Base-by-base conservation (phyloP, 2,888 invertebrate genomes). In the Sericinus montela region DNA sequence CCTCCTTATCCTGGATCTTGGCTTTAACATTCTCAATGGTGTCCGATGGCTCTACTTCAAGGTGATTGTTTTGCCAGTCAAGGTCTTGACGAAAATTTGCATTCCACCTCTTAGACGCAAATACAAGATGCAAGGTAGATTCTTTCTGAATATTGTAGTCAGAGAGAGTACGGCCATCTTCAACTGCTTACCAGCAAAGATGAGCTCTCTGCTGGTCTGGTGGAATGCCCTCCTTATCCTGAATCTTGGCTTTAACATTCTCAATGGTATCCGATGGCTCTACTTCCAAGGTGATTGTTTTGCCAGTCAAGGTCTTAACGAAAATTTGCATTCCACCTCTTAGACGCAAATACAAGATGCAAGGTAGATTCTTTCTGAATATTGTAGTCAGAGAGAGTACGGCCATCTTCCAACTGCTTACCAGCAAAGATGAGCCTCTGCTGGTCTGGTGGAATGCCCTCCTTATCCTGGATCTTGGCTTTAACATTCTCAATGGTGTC, bases 61-160 rank as follows among this genome's bases (percentile, higher is more conserved):
- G 19, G 19, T 19, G 5, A 19, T 19, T 3, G 19, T 19, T 19
- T 19, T 19, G 3, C 69, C 70, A 35, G 63, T 67, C 15, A 35
- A 11, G 10, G 35, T 35, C 4, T 35, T 35, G 3, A 35, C 35
- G 13, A 35, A 35, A 5, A 35, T 35, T 35, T 35, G 35, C 35
- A 35, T 35, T 9, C 35, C 35, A 35, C 35, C 35, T 15, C 35
- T 35, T 6, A 35, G 35, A 9, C 35, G 35, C 15, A n/a, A 35
- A 1, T 0, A 35, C 35, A 15, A 35, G 35, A 15, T 35, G 35
- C 0, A 35, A 2, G 8, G 35, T 35, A 4, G 35, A 35, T 35
- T 35, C 35, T 2, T 35, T 35, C 9, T 35, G 35, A 15, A 35
- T 35, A 9, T 35, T 35, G 3, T 35, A 35, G 30, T 30, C 30